A percentile compares a stretch with the other conserved stretches of the same genome.
Evolutionary conservation across 2,888 invertebrate genomes (phyloP).

Genomic region (Synanthedon vespiformis): DNA sequence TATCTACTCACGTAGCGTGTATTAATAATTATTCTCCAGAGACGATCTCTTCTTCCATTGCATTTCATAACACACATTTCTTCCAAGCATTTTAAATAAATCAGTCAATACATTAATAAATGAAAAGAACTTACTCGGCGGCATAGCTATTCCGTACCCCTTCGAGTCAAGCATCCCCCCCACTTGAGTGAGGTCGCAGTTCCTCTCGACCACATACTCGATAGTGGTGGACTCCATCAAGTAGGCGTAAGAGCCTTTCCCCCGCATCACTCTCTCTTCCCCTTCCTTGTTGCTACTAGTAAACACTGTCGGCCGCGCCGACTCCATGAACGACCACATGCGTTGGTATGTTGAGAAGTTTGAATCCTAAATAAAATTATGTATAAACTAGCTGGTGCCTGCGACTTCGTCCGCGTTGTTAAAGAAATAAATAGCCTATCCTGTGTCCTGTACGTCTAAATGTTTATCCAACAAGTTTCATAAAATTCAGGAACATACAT

Average conservation of each 20-base stretch:
- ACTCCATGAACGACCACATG: conserved; percentile 97
- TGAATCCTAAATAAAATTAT: conserved; percentile 75
- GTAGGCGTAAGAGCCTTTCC: conserved; percentile 92
- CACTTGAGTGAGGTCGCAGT: conserved; percentile 91
- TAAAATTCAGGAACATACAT: too few relatives aligned
- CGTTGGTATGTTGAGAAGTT: conserved; percentile 93
- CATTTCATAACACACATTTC: too few relatives aligned
- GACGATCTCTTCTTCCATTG: too few relatives aligned
- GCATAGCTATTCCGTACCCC: conserved; percentile 95
- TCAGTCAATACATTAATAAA: too few relatives aligned
- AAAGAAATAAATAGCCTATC: too few relatives aligned
- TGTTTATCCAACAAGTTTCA: too few relatives aligned
- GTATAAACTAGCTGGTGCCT: too few relatives aligned
- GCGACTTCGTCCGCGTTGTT: too few relatives aligned
- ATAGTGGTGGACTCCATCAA: conserved; percentile 98
- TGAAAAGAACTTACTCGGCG: conserved; percentile 78
- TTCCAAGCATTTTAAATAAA: too few relatives aligned
- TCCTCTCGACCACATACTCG: conserved; percentile 91
- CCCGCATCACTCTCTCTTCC: conserved; percentile 87
- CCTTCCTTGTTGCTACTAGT: conserved; percentile 89
- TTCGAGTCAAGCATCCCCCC: conserved; percentile 94
- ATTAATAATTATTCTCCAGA: too few relatives aligned
- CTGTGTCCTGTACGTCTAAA: too few relatives aligned
- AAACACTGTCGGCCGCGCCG: conserved; percentile 88
- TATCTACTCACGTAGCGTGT: too few relatives aligned